These are phyloP conservation scores for Eilema sororculum DNA, from an alignment of 2,888 invertebrate species.

Conservation along the genomic window DNA sequence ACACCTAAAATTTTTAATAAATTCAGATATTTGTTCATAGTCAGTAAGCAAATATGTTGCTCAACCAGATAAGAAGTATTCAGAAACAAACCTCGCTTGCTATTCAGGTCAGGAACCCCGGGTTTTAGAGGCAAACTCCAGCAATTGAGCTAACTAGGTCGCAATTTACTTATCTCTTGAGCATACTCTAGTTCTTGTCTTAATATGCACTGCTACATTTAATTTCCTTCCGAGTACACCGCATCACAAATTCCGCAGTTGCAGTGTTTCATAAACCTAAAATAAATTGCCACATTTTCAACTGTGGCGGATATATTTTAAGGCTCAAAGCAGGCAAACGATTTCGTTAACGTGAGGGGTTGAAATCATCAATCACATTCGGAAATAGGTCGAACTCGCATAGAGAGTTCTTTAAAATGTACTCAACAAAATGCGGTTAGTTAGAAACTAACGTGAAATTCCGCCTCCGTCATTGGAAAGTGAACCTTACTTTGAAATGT, in stretches of 20 bases:
- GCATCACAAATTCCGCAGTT: constrained; percentile 34
- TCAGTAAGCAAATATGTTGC: neutral
- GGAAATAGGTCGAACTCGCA: constrained; percentile 69
- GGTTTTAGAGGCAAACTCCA: constrained; percentile 53
- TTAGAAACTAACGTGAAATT: constrained; percentile 48
- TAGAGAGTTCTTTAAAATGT: constrained; percentile 64
- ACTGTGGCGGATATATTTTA: constrained; percentile 37
- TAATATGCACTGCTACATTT: constrained; percentile 48
- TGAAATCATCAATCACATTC: constrained; percentile 71
- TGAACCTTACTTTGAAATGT: constrained; percentile 56
- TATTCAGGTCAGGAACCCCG: constrained; percentile 47
- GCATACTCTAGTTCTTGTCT: constrained; percentile 47
- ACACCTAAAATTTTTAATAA: neutral
- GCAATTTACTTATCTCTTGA: constrained; percentile 54
- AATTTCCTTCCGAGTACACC: constrained; percentile 46
- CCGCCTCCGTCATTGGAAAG: constrained; percentile 51
- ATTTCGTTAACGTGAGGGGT: constrained; percentile 60
- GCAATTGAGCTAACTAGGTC: constrained; percentile 57
- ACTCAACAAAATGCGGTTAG: constrained; percentile 60
- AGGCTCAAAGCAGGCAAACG: constrained; percentile 49
- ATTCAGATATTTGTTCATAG: neutral
- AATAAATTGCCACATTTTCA: constrained; percentile 18
- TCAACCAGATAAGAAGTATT: constrained; percentile 46
- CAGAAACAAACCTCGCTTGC: constrained; percentile 45
- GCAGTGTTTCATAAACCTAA: constrained; percentile 32